Evolutionary conservation across 2,113 vertebrate genomes (phyloP), one percentile per base, ranked within the genome.

Genomic region (Forbesichthys papilliferus): DNA sequence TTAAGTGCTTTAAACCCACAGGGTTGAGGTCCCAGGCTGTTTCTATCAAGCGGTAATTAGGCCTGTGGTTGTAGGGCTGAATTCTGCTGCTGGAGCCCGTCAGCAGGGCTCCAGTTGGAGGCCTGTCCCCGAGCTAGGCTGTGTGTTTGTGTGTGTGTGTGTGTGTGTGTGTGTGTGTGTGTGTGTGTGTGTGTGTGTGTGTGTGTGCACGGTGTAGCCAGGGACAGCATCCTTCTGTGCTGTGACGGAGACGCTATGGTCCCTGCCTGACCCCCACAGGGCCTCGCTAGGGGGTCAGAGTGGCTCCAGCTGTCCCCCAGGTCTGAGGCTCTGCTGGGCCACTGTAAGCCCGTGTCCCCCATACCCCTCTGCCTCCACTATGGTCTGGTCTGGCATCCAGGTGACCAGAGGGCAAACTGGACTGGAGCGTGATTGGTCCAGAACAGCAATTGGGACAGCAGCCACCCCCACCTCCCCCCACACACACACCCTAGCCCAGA

Each of bases 271-370:
- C 82, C 83, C 72, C 77, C 75, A 75, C 80, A 62, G 60, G 60
- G 33, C 57, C 49, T 42, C n/a, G 12, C 58, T 47, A 68, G 62
- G 74, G 87, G 86, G 82, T 87, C 85, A 87, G 86, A 87, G 83
- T 80, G 64, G 73, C 70, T 81, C 82, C 90, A 91, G 90, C 88
- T 91, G 90, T 89, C 89, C 85, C 84, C 71, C 66, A 78, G 72
- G 85, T 70, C 84, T 84, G 68, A 53, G 81, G 77, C 81, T 82
- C 81, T 34, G 27, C 77, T 66, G 75, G 88, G 80, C 78, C 69
- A 90, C 84, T 89, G 88, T 89, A 88, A 87, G 66, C 75, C 76
- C 49, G 0, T 83, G 86, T 85, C 84, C 77, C 84, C 79, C 78
- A 42, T 42, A 42, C 36, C 36, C 36, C 36, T 8, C 36, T 8